Evolutionary conservation across 2,888 invertebrate species (phyloP).

Genomic region (Eudemis profundana): DNA sequence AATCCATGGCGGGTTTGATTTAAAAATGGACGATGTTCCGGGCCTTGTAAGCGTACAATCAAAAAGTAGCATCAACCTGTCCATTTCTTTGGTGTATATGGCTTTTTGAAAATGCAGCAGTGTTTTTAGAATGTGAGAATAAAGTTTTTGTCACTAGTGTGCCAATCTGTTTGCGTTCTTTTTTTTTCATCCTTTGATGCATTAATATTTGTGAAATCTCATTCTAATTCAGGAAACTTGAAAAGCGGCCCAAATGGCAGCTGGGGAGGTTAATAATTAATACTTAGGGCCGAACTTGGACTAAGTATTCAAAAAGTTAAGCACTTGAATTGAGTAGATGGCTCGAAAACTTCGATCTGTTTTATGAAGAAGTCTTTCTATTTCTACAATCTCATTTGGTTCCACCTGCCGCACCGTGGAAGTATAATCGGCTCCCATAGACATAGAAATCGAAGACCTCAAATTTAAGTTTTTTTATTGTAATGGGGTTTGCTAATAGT

Average conservation of each 20-base stretch:
- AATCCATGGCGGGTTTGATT: conserved; percentile 26
- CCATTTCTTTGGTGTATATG: neutral
- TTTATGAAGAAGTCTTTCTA: neutral
- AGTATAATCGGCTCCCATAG: too few species aligned
- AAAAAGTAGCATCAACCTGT: conserved; percentile 4
- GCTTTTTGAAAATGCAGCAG: neutral
- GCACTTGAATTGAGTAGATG: conserved; percentile 17
- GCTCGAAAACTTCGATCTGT: neutral
- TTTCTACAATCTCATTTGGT: too few species aligned
- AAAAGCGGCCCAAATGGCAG: conserved; percentile 7
- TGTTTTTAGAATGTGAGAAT: neutral
- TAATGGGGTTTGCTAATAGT: too few species aligned
- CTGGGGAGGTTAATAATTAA: conserved; percentile 18
- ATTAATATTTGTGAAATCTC: neutral
- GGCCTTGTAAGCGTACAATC: conserved; percentile 6
- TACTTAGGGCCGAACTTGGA: conserved; percentile 3
- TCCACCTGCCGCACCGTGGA: too few species aligned
- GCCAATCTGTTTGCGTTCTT: neutral
- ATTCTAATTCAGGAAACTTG: conserved; percentile 1
- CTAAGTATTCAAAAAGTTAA: conserved; percentile 29
- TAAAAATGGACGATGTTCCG: conserved; percentile 12
- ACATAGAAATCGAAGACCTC: too few species aligned
- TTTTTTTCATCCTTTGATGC: neutral
- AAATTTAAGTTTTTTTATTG: too few species aligned
- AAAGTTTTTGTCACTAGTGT: neutral